phyloP scores from a whole-genome alignment of 1,140 invertebrate species.

The Nixonia krombeini region DNA sequence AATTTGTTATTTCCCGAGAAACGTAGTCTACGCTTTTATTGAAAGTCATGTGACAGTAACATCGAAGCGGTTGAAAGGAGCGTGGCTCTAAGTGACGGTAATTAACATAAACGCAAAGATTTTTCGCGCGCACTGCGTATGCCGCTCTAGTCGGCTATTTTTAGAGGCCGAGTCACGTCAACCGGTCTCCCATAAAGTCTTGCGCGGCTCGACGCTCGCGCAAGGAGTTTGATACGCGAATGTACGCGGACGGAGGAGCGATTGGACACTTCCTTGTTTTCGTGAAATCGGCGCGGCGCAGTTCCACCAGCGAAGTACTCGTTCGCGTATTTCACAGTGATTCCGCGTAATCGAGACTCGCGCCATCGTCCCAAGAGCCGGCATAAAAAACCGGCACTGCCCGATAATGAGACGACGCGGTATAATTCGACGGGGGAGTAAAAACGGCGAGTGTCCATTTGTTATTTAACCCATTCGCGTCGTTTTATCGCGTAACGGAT shows the following conservation, averaged over 20 bases:
- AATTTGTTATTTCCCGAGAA: background rate
- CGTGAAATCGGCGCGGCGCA: slow-evolving; percentile 47
- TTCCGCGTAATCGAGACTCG: slow-evolving; percentile 18
- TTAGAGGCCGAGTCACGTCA: slow-evolving; percentile 66
- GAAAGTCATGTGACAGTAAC: slow-evolving; percentile 44
- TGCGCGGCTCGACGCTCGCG: slow-evolving; percentile 32
- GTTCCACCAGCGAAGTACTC: slow-evolving; percentile 2
- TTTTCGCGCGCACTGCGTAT: slow-evolving; percentile 55
- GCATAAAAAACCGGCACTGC: no score
- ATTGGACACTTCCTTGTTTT: slow-evolving; percentile 56
- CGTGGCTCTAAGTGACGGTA: slow-evolving; percentile 60
- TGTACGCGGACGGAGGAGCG: slow-evolving; percentile 28
- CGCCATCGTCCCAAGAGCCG: no score
- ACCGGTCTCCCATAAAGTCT: slow-evolving; percentile 58
- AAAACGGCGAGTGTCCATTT: slow-evolving; percentile 22
- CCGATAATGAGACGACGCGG: no score
- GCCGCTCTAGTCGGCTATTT: slow-evolving; percentile 59
- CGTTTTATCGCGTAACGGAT: slow-evolving; percentile 35
- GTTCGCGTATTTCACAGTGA: slow-evolving; percentile 11
- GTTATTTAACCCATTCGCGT: slow-evolving; percentile 32
- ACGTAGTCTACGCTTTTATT: slow-evolving; percentile 41
- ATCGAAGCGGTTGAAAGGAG: slow-evolving; percentile 53
- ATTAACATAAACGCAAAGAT: slow-evolving; percentile 64
- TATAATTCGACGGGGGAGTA: slow-evolving; percentile 26
- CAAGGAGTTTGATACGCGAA: slow-evolving; percentile 24